Conservation (phyloP, 2,888 invertebrate genomes). For the Cephus pulcher region DNA sequence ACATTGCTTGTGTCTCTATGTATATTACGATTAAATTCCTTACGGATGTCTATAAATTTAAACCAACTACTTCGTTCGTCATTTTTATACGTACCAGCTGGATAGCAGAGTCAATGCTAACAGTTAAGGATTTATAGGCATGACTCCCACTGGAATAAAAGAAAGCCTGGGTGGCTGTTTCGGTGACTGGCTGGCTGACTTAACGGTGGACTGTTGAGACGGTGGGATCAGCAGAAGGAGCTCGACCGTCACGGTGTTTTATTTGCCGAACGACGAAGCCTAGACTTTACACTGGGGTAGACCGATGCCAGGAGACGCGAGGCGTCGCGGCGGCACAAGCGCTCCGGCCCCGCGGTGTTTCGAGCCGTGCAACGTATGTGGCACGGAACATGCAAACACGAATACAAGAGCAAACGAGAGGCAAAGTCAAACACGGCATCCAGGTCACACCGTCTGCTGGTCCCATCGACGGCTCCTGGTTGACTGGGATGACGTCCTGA, state of each 20-base stretch:
- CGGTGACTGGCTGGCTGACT: background rate
- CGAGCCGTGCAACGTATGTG: background rate
- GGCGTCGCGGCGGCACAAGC: slow-evolving; percentile 1
- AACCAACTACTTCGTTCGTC: background rate
- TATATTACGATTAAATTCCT: background rate
- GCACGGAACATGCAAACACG: background rate
- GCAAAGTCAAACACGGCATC: slow-evolving; percentile 23
- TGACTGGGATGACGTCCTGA: background rate
- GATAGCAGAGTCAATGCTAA: background rate
- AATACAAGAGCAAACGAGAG: slow-evolving; percentile 3
- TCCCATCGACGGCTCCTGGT: slow-evolving; percentile 3
- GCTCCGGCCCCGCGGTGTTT: background rate
- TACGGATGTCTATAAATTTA: background rate
- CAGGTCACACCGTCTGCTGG: slow-evolving; percentile 42
- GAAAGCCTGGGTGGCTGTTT: background rate
- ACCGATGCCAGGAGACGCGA: background rate
- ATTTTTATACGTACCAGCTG: background rate
- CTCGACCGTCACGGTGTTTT: slow-evolving; percentile 44
- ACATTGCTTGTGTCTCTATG: background rate
- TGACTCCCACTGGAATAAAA: background rate
- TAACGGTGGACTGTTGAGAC: background rate
- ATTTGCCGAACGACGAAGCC: slow-evolving; percentile 39
- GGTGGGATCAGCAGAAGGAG: slow-evolving; percentile 4
- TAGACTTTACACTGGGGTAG: slow-evolving; percentile 32
- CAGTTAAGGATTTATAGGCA: background rate